Percentiles rank a stretch among this genome's conserved stretches.
Conservation (phyloP, 1,140 invertebrate species). For the Meloidogyne floridensis region DNA sequence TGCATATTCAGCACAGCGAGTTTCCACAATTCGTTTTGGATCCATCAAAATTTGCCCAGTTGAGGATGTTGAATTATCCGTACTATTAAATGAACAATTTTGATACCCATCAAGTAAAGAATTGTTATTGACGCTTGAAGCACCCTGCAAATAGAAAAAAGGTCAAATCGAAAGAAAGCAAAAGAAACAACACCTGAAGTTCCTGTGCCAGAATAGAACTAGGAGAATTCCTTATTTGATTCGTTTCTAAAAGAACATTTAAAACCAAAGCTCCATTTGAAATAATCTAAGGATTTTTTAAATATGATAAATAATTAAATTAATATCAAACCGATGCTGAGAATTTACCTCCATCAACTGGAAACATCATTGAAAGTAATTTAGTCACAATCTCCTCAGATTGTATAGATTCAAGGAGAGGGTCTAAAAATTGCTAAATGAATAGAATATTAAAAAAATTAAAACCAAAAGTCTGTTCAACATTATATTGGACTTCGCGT, state of each 20-base stretch:
- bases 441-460: not conserved
- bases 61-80: conserved; percentile 14
- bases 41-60: conserved; percentile 24
- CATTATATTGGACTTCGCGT: conserved; percentile 43
- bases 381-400: conserved; percentile 30
- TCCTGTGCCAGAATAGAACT: conserved; percentile 34
- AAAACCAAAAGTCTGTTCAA: conserved; percentile 14
- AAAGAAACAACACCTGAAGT: not conserved
- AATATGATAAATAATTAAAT: conserved; percentile 17
- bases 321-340: conserved; percentile 15
- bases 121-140: conserved; percentile 2
- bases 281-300: conserved; percentile 33
- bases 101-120: conserved; percentile 14
- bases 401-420: conserved; percentile 41
- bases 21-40: conserved; percentile 34
- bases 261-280: conserved; percentile 32
- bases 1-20: conserved; percentile 31
- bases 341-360: conserved; percentile 25
- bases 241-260: conserved; percentile 40
- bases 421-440: conserved; percentile 12
- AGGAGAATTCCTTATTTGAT: conserved; percentile 39
- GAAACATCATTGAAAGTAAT: conserved; percentile 42
- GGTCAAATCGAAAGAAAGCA: not conserved
- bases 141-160: not conserved
- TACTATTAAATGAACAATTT: conserved; percentile 24